phyloP scores from a whole-genome alignment of 2,888 invertebrate species.

The Nemotelus pantherinus region DNA sequence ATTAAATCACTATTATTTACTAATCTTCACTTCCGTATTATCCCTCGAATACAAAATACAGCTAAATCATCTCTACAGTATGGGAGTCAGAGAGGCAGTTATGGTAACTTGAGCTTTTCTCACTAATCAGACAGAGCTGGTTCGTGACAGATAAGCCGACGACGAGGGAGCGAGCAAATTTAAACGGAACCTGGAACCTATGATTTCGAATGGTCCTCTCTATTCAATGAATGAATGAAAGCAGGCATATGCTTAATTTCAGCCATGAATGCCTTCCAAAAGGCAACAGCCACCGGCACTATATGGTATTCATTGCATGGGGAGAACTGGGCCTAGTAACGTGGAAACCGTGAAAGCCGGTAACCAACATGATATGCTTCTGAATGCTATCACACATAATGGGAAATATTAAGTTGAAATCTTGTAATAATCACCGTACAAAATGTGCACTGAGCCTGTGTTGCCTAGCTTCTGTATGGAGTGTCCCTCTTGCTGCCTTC shows the following conservation, averaged over 20 bases:
- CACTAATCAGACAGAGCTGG: too few relatives aligned
- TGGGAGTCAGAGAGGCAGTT: too few relatives aligned
- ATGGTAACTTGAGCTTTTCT: too few relatives aligned
- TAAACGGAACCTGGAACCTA: neutral
- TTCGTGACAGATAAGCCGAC: too few relatives aligned
- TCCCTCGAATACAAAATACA: too few relatives aligned
- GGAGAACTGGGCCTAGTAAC: neutral
- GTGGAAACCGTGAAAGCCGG: neutral
- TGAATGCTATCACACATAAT: slow-evolving; percentile 1
- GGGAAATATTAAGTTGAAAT: neutral
- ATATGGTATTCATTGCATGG: slow-evolving; percentile 2
- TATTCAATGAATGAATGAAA: slow-evolving; percentile 32
- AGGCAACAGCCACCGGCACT: neutral
- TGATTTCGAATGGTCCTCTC: neutral
- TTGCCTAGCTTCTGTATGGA: neutral
- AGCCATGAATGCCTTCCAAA: slow-evolving; percentile 48
- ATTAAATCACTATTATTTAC: too few relatives aligned
- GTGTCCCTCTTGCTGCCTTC: too few relatives aligned
- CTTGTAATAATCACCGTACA: slow-evolving; percentile 1
- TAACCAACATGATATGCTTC: neutral
- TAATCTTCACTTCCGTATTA: too few relatives aligned
- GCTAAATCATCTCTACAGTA: too few relatives aligned
- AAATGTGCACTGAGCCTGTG: neutral
- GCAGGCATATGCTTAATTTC: slow-evolving; percentile 48
- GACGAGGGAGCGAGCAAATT: too few relatives aligned